Evolutionary conservation across 1,140 invertebrate species (phyloP).

Genomic region (Vanessa atalanta): DNA sequence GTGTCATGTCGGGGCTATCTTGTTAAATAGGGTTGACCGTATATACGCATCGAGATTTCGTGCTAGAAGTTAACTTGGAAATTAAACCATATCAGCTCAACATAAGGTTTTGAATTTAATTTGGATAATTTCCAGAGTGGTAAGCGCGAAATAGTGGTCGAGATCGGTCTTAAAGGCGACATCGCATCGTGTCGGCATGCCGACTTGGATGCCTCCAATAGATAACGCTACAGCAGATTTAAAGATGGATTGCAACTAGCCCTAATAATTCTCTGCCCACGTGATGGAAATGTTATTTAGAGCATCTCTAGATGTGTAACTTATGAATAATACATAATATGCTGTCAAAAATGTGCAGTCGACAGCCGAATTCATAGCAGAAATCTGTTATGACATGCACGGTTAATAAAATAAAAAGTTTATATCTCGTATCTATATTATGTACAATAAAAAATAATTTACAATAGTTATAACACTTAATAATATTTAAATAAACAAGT

Average conservation of each 20-base stretch:
- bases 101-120: constrained; percentile 18
- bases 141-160: constrained; percentile 51
- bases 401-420: no score
- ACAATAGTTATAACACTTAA: no score
- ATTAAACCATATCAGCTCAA: constrained; percentile 23
- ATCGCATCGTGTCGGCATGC: constrained; percentile 65
- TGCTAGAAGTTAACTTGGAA: constrained; percentile 11
- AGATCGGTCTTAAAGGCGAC: constrained; percentile 56
- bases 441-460: no score
- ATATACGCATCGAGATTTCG: constrained; percentile 36
- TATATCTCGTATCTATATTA: neutral
- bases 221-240: constrained; percentile 58
- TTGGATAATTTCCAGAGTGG: constrained; percentile 15
- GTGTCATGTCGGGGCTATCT: constrained; percentile 52
- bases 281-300: constrained; percentile 44
- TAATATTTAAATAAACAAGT: no score
- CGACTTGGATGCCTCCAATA: constrained; percentile 58
- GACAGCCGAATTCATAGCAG: neutral
- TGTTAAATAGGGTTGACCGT: constrained; percentile 52
- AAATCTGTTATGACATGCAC: neutral
- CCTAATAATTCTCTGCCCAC: constrained; percentile 50
- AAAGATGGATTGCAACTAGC: constrained; percentile 52
- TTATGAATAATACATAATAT: constrained; percentile 21
- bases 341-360: constrained; percentile 3
- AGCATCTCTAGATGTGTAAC: constrained; percentile 37